Evolutionary conservation across 2,797 vertebrate species (phyloP).

Genomic region (Todus mexicanus): DNA sequence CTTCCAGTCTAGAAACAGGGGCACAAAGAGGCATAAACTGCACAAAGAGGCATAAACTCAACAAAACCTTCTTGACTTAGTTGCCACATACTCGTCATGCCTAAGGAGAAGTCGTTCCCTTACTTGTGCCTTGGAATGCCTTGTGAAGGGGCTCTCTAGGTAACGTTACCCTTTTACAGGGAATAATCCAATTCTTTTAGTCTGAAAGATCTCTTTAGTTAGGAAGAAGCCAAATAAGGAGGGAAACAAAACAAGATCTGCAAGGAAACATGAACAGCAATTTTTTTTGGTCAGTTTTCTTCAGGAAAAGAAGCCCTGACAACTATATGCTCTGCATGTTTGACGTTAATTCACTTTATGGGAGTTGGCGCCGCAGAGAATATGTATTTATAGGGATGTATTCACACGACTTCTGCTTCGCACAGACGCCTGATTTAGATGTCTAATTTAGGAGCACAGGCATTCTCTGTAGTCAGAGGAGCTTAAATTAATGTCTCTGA

Average conservation of each 20-base stretch:
- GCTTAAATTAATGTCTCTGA: neutral
- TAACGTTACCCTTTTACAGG: neutral
- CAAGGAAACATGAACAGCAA: neutral
- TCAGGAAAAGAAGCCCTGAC: neutral
- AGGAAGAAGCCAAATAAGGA: neutral
- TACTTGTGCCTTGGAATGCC: neutral
- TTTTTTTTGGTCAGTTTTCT: neutral
- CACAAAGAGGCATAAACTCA: neutral
- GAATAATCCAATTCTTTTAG: neutral
- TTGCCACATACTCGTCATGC: neutral
- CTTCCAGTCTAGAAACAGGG: neutral
- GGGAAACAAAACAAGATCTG: neutral
- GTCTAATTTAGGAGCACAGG: constrained; percentile 24
- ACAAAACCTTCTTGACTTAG: neutral
- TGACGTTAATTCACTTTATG: neutral
- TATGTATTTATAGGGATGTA: neutral
- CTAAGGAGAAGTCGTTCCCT: neutral
- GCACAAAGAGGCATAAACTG: neutral
- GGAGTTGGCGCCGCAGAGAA: neutral
- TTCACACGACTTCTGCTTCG: neutral
- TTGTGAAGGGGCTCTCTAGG: neutral
- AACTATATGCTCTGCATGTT: neutral
- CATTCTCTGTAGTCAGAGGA: neutral
- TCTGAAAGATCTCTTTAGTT: neutral
- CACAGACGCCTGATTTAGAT: neutral